These are phyloP conservation scores for Peribatodes rhomboidaria DNA, from an alignment of 2,888 invertebrate species.

Conservation along the genomic window DNA sequence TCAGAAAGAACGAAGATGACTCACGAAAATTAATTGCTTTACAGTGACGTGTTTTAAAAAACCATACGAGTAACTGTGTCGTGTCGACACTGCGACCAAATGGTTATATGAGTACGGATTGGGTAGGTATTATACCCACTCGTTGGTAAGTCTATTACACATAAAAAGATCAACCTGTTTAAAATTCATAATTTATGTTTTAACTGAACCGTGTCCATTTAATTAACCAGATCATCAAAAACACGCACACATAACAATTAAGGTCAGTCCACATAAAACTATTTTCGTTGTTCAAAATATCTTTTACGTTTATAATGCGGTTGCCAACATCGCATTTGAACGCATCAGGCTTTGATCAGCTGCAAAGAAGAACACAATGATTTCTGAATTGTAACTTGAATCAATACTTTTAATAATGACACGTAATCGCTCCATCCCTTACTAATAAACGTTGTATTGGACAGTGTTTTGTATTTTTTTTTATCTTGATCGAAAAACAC, in stretches of 20 bases:
- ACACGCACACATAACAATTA: constrained; percentile 72
- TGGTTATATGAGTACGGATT: no score
- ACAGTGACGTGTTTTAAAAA: neutral
- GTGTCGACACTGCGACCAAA: no score
- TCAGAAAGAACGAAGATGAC: neutral
- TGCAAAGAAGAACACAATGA: neutral
- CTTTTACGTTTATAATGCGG: neutral
- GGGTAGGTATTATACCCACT: neutral
- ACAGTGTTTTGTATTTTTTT: no score
- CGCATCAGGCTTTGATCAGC: neutral
- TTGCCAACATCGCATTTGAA: neutral
- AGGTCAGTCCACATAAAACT: constrained; percentile 70
- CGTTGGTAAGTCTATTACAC: neutral
- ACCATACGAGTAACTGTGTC: no score
- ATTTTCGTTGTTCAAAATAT: constrained; percentile 46
- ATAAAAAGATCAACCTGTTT: constrained; percentile 14
- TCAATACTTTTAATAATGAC: neutral
- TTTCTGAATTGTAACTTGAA: neutral
- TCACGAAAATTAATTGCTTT: neutral
- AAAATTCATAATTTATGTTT: constrained; percentile 28
- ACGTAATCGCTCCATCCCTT: no score
- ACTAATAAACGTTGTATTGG: no score
- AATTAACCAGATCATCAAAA: constrained; percentile 61
- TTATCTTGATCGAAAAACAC: no score
- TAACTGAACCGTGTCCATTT: constrained; percentile 51